Evolutionary conservation across 2,113 vertebrate genomes (phyloP).

Genomic region (Brachypteracias leptosomus): DNA sequence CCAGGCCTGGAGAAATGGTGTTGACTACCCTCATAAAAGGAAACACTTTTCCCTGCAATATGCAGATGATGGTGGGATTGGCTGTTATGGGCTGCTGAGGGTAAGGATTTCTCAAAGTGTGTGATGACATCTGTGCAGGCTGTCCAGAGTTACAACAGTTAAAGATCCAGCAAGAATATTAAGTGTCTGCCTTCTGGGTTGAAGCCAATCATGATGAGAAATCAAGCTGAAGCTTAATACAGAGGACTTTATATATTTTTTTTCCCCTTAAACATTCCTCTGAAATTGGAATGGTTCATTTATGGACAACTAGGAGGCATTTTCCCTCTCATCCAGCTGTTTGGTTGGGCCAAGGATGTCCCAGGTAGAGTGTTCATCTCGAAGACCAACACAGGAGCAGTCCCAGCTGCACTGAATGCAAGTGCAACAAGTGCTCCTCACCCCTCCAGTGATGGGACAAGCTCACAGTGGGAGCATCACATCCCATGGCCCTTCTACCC

Average conservation of each 20-base stretch:
- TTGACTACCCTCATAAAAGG: not conserved
- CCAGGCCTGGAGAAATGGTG: conserved; percentile 4
- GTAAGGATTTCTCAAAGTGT: conserved; percentile 29
- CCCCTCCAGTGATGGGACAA: rapidly evolving
- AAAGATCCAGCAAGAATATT: conserved; percentile 40
- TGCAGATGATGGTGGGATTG: not conserved
- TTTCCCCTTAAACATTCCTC: not conserved
- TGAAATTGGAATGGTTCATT: not conserved
- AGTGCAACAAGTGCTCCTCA: not conserved
- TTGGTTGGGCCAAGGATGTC: not conserved
- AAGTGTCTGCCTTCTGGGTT: conserved; percentile 15
- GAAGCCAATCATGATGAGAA: conserved; percentile 25
- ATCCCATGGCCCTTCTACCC: not conserved
- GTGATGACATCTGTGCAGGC: conserved; percentile 33
- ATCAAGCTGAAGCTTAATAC: conserved; percentile 10
- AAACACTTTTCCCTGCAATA: conserved; percentile 27
- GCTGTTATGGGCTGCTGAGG: not conserved
- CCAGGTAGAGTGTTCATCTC: not conserved
- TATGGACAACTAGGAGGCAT: not conserved
- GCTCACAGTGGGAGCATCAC: not conserved
- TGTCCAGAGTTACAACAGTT: conserved; percentile 52
- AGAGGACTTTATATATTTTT: not conserved
- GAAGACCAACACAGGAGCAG: not conserved
- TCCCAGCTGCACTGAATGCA: not conserved
- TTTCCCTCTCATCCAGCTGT: not conserved